Evolutionary conservation across 1,140 invertebrate genomes (phyloP).

Genomic region (Drosophila melanica): DNA sequence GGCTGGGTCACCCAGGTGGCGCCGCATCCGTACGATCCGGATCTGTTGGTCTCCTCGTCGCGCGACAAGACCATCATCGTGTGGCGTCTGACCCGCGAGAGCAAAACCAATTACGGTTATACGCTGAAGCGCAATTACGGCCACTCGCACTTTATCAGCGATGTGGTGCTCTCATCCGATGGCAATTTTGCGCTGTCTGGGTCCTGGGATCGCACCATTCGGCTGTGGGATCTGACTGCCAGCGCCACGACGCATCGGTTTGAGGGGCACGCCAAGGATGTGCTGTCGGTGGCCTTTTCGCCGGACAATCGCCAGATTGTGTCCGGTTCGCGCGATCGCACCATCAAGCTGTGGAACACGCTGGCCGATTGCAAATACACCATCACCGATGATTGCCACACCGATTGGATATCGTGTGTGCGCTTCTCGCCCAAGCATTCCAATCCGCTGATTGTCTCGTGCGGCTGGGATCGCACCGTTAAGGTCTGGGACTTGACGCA

Average conservation of each 20-base stretch:
- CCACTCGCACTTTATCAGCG: slow-evolving; percentile 99
- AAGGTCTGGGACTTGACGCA: slow-evolving; percentile 99
- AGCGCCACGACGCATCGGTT: slow-evolving; percentile 95
- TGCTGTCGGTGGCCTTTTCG: slow-evolving; percentile 99
- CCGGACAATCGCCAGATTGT: slow-evolving; percentile 99
- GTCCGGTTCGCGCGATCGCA: slow-evolving; percentile 98
- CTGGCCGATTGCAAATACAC: slow-evolving; percentile 99
- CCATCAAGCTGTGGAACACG: slow-evolving; percentile 99
- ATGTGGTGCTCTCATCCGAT: slow-evolving; percentile 99
- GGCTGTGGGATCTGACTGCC: slow-evolving; percentile 98
- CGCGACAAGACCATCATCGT: slow-evolving; percentile 98
- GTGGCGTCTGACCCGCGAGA: slow-evolving; percentile 97
- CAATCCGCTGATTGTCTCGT: slow-evolving; percentile 99
- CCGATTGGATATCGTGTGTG: slow-evolving; percentile 99
- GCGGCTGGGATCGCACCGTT: slow-evolving; percentile 98
- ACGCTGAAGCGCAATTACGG: slow-evolving; percentile 97
- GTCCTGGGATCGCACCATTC: slow-evolving; percentile 99
- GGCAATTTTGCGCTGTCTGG: slow-evolving; percentile 99
- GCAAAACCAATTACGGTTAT: slow-evolving; percentile 95
- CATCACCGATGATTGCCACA: slow-evolving; percentile 98
- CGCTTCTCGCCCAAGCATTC: slow-evolving; percentile 98
- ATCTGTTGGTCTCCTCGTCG: slow-evolving; percentile 98
- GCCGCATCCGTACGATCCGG: slow-evolving; percentile 98
- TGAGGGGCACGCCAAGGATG: slow-evolving; percentile 99
- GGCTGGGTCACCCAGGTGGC: slow-evolving; percentile 99